These are phyloP conservation scores for Scopus umbretta DNA, from an alignment of 2,113 vertebrate species.

Conservation along the genomic window DNA sequence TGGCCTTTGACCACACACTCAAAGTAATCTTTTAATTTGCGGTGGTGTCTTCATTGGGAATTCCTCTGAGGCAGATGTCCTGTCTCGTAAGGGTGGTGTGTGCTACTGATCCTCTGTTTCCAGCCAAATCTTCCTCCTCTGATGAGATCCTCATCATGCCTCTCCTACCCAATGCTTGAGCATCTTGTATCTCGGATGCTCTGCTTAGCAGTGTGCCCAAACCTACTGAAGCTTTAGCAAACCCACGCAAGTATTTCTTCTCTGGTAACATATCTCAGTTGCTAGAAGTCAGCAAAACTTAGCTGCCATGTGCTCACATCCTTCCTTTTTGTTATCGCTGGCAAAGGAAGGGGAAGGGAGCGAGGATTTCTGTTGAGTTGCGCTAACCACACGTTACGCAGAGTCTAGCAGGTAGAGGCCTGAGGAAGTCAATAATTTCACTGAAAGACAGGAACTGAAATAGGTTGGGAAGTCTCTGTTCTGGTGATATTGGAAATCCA, in stretches of 20 bases:
- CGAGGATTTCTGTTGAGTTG: neutral
- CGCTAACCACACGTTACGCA: rapidly evolving
- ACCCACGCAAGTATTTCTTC: neutral
- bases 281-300: neutral
- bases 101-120: rapidly evolving
- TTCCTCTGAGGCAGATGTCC: neutral
- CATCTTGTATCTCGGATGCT: neutral
- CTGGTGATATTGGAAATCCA: neutral
- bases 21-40: neutral
- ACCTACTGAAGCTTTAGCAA: neutral
- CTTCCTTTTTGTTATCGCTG: neutral
- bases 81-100: rapidly evolving
- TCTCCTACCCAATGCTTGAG: neutral
- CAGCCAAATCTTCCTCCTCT: neutral
- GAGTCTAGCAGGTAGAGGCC: neutral
- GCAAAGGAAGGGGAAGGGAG: neutral
- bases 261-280: neutral
- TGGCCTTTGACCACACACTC: neutral
- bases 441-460: neutral
- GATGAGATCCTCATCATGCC: neutral
- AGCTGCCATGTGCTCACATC: rapidly evolving
- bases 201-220: neutral
- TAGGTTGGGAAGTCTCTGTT: neutral
- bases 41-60: neutral
- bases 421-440: neutral